Conservation (phyloP, 2,797 vertebrate species). For the Manis javanica region DNA sequence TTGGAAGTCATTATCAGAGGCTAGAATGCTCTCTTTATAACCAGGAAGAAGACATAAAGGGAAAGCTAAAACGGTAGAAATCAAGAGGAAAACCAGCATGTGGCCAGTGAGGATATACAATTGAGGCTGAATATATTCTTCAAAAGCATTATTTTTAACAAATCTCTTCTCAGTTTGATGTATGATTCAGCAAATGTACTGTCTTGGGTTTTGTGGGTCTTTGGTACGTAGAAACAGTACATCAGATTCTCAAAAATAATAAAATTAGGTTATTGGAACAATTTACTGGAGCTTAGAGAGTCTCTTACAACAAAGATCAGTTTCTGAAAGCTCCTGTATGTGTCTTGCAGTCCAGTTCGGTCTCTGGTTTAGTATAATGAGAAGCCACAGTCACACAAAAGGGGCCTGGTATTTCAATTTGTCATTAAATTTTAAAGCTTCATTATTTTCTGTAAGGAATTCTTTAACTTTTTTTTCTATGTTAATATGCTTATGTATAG, state of each 20-base stretch:
- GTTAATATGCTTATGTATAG: slow-evolving; percentile 63
- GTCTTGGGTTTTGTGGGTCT: slow-evolving; percentile 49
- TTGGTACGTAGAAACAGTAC: slow-evolving; percentile 4
- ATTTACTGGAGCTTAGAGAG: slow-evolving; percentile 59
- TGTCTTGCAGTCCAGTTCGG: slow-evolving; percentile 34
- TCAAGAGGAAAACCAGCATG: slow-evolving; percentile 75
- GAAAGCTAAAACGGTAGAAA: slow-evolving; percentile 66
- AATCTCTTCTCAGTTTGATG: slow-evolving; percentile 69
- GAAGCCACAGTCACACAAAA: slow-evolving; percentile 63
- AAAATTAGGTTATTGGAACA: slow-evolving; percentile 65
- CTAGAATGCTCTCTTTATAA: slow-evolving; percentile 61
- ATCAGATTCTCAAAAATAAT: slow-evolving; percentile 70
- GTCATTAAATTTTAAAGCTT: slow-evolving; percentile 68
- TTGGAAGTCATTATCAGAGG: slow-evolving; percentile 71
- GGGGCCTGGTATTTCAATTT: slow-evolving; percentile 67
- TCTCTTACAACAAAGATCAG: neutral
- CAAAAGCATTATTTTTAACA: slow-evolving; percentile 73
- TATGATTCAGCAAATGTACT: slow-evolving; percentile 72
- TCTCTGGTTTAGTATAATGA: slow-evolving; percentile 71
- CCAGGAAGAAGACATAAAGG: slow-evolving; percentile 63
- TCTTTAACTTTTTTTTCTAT: slow-evolving; percentile 61
- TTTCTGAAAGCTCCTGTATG: slow-evolving; percentile 56
- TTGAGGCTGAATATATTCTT: slow-evolving; percentile 71
- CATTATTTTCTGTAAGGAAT: slow-evolving; percentile 56
- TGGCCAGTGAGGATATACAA: slow-evolving; percentile 65